Evolutionary conservation across 2,888 invertebrate species (phyloP), one percentile per base, ranked within the genome.

Genomic region (Tetragonisca angustula): DNA sequence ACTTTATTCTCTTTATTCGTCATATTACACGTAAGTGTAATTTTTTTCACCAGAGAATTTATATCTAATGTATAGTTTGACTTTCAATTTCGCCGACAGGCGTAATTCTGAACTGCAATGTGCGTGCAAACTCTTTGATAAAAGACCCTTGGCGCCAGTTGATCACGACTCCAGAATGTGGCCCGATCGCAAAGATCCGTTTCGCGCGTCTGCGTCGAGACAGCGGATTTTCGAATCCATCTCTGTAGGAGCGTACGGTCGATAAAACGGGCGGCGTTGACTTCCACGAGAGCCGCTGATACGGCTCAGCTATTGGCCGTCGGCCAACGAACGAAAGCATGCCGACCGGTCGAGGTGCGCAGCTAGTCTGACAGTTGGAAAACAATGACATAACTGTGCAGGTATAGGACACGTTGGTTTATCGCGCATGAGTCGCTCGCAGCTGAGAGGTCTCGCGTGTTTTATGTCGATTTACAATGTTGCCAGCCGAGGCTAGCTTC

Each of bases 201-300:
- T 89, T 83, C 73, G 80, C 85, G 84, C 76, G 87, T 82, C 81
- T 86, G 83, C 87, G 87, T 87, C 84, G n/a, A 83, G 84, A 84
- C 81, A 71, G 72, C 84, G 84, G 87, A 91, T 88, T 88, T 85
- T 86, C 86, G 85, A 86, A 91, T 89, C 84, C 78, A 86, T 84
- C 80, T 85, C 76, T n/a, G 72, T 74, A 75, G 27, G 85, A 76
- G 83, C 64, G 78, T 67, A 87, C 88, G 91, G 88, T 91, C 91
- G 90, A 92, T 92, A 90, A 90, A 90, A 89, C 90, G 88, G 83
- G 81, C 83, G 88, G 81, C 79, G 85, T 86, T 78, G 84, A 86
- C 76, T 83, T 87, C 76, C 75, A 76, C 77, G 81, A 86, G 86
- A 87, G 61, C 84, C 79, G 69, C 36, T 69, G 67, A 65, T 68